These are phyloP conservation scores for Nipponia nippon DNA, from an alignment of 2,113 vertebrate genomes.

Conservation along the genomic window DNA sequence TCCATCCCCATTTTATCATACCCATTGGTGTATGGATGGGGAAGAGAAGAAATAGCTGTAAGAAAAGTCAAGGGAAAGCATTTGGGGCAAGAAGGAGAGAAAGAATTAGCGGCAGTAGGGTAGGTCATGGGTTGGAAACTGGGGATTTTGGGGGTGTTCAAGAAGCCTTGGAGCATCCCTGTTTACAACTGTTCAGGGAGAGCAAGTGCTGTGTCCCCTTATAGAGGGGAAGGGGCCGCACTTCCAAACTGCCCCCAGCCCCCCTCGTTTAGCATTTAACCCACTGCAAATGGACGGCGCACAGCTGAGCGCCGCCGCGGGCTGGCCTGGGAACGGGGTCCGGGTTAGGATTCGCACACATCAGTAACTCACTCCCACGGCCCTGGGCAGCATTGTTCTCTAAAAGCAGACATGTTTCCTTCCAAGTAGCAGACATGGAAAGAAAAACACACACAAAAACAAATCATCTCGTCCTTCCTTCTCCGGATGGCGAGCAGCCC, in stretches of 20 bases:
- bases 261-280: neutral
- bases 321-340: conserved; percentile 14
- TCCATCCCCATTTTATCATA: neutral
- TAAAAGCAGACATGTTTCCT: conserved; percentile 61
- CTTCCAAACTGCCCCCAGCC: no score
- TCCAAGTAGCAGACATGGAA: conserved; percentile 63
- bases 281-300: rapidly evolving
- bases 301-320: neutral
- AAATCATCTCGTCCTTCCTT: conserved; percentile 59
- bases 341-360: neutral
- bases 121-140: neutral
- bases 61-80: neutral
- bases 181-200: neutral
- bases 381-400: conserved; percentile 57
- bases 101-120: neutral
- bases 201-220: rapidly evolving
- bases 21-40: neutral
- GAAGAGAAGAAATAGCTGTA: neutral
- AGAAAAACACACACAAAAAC: conserved; percentile 60
- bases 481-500: conserved; percentile 16
- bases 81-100: neutral
- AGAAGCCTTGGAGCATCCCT: neutral
- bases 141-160: neutral
- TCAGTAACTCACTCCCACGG: conserved; percentile 46
- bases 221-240: neutral